Percentiles rank a stretch among this genome's conserved stretches.
Conservation (phyloP, 2,888 invertebrate species). For the Trilocha varians region DNA sequence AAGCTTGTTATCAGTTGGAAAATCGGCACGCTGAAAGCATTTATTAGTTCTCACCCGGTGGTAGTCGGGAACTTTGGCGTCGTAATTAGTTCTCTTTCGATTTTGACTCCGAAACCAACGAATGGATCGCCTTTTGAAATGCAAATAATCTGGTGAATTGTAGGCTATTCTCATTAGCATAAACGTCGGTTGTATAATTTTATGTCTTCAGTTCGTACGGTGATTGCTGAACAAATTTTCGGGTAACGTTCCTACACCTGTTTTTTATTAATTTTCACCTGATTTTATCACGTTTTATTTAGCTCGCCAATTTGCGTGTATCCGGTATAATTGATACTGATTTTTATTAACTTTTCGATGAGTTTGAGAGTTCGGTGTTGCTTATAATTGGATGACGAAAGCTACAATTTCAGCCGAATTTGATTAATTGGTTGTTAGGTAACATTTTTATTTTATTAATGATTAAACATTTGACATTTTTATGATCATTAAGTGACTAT, state of each 20-base stretch:
- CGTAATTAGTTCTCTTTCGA: conserved; percentile 39
- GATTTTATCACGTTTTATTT: too few species aligned
- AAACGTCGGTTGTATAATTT: conserved; percentile 16
- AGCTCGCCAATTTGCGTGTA: too few species aligned
- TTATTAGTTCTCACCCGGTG: conserved; percentile 11
- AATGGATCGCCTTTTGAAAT: conserved; percentile 31
- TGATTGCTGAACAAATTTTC: background rate
- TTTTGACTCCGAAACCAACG: conserved; percentile 21
- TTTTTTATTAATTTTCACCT: too few species aligned
- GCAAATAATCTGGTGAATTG: conserved; percentile 27
- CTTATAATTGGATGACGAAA: too few species aligned
- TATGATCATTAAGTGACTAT: too few species aligned
- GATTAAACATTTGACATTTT: too few species aligned
- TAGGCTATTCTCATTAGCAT: conserved; percentile 16
- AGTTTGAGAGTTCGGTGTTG: too few species aligned
- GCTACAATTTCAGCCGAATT: too few species aligned
- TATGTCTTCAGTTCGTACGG: background rate
- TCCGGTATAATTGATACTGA: too few species aligned
- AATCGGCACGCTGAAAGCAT: conserved; percentile 9
- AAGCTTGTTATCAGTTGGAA: background rate
- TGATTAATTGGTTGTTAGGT: too few species aligned
- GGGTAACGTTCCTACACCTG: background rate
- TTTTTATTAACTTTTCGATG: too few species aligned
- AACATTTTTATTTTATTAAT: too few species aligned
- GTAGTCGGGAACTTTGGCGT: conserved; percentile 19